Evolutionary conservation across 2,888 invertebrate genomes (phyloP).

Genomic region (Lamellibrachia columna): DNA sequence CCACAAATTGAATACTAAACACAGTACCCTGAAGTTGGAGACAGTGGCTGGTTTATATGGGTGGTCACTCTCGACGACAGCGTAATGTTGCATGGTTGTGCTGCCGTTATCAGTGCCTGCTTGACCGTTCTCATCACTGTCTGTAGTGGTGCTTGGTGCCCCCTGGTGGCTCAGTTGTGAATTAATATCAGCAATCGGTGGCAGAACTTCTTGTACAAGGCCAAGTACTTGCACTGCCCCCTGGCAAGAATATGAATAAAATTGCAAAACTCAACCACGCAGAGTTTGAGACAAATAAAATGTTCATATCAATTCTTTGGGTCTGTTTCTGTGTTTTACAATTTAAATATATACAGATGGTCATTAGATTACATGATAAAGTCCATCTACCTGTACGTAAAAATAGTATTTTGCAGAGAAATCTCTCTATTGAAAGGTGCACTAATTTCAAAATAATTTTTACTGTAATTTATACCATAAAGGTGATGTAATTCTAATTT

Average conservation of each 20-base stretch:
- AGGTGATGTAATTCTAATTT: background rate
- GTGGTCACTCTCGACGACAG: conserved; percentile 94
- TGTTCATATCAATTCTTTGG: background rate
- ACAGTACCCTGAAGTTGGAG: conserved; percentile 78
- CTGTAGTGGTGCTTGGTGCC: background rate
- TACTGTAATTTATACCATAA: background rate
- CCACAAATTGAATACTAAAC: no score
- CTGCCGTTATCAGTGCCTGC: conserved; percentile 30
- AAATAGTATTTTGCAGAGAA: background rate
- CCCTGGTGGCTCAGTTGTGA: conserved; percentile 66
- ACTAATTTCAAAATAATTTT: background rate
- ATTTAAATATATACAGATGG: no score
- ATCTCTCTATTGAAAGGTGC: conserved; percentile 25
- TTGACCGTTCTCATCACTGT: background rate
- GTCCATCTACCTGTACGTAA: no score
- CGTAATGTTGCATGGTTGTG: conserved; percentile 87
- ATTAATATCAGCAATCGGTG: conserved; percentile 88
- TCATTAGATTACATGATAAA: no score
- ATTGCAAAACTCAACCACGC: no score
- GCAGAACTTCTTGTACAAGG: conserved; percentile 86
- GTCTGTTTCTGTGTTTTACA: no score
- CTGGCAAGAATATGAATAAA: conserved; percentile 44
- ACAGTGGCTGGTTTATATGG: conserved; percentile 83
- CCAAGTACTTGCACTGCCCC: conserved; percentile 81
- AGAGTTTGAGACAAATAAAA: background rate